Evolutionary conservation across 1,140 invertebrate genomes (phyloP).

Genomic region (Drosophila virilis): DNA sequence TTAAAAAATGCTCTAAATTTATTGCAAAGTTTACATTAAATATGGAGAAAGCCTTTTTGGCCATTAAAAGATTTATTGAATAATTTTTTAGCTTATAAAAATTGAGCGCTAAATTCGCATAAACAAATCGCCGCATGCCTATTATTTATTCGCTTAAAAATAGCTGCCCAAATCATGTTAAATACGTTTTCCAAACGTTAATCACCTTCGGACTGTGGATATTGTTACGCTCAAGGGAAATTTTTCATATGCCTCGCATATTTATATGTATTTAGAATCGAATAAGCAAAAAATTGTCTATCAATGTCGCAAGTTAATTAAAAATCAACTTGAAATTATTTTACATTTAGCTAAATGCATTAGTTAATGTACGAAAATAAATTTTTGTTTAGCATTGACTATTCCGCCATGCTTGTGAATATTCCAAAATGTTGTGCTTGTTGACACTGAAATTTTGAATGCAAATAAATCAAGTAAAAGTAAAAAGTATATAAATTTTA

Average conservation of each 20-base stretch:
- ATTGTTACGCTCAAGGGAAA: slow-evolving; percentile 21
- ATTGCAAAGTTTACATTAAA: slow-evolving; percentile 7
- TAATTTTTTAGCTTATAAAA: slow-evolving; percentile 25
- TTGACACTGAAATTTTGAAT: slow-evolving; percentile 71
- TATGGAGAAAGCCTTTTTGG: slow-evolving; percentile 2
- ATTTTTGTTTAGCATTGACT: slow-evolving; percentile 13
- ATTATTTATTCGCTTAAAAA: slow-evolving; percentile 42
- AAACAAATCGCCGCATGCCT: slow-evolving; percentile 33
- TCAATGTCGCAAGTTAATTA: slow-evolving; percentile 33
- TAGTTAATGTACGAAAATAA: slow-evolving; percentile 9
- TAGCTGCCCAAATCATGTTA: slow-evolving; percentile 38
- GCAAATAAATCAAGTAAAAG: neutral
- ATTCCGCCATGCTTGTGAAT: neutral
- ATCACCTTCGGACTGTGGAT: slow-evolving; percentile 40
- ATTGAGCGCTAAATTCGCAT: slow-evolving; percentile 29
- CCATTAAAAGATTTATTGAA: slow-evolving; percentile 39
- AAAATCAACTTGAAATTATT: slow-evolving; percentile 31
- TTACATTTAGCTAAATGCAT: slow-evolving; percentile 18
- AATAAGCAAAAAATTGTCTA: neutral
- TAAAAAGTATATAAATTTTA: neutral
- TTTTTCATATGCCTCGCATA: neutral
- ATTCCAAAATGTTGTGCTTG: slow-evolving; percentile 63
- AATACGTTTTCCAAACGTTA: slow-evolving; percentile 21
- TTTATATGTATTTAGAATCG: slow-evolving; percentile 24
- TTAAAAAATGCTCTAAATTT: neutral